These are phyloP conservation scores for Peromyscus nudipes DNA, from an alignment of 2,797 vertebrate genomes.

Conservation along the genomic window DNA sequence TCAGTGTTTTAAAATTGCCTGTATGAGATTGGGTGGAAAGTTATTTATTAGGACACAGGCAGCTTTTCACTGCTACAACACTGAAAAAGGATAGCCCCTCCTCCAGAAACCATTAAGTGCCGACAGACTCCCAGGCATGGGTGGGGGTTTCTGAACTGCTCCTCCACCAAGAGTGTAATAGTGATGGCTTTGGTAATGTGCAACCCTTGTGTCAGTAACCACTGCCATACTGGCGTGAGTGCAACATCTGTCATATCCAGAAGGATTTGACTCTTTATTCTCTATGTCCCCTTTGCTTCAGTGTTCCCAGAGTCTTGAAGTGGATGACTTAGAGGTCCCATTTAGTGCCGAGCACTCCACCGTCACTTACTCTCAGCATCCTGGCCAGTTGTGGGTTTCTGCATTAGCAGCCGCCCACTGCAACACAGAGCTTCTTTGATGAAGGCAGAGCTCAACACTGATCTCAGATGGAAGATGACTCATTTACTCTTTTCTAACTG, in stretches of 20 bases:
- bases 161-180: no score
- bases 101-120: no score
- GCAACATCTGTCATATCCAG: background rate
- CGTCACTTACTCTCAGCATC: background rate
- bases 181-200: background rate
- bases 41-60: background rate
- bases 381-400: background rate
- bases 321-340: no score
- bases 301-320: background rate
- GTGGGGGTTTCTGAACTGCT: background rate
- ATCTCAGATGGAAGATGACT: background rate
- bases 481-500: background rate
- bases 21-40: background rate
- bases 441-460: background rate
- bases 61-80: background rate
- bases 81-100: background rate
- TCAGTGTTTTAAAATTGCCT: background rate
- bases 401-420: background rate
- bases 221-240: background rate
- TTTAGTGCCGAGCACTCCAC: no score
- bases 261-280: background rate
- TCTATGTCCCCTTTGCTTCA: no score
- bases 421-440: background rate
- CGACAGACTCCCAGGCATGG: background rate
- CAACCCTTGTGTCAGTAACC: background rate